These are phyloP conservation scores for Pantala flavescens DNA, from an alignment of 1,140 invertebrate genomes.

Conservation along the genomic window DNA sequence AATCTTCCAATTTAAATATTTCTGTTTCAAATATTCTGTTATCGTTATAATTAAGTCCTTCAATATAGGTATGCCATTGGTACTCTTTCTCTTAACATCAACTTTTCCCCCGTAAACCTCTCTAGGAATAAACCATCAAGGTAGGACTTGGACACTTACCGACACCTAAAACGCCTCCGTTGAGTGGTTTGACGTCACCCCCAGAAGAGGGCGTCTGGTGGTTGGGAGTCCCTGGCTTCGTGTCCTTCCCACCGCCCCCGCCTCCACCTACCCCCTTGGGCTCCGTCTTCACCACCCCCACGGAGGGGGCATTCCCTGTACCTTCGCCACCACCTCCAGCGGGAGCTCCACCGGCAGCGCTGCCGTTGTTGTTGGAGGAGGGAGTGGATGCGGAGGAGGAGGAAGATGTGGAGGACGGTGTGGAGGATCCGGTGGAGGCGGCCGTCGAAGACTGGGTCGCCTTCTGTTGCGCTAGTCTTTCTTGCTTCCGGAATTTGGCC, in stretches of 20 bases:
- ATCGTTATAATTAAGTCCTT: too few species aligned
- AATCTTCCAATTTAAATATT: too few species aligned
- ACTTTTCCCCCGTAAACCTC: too few species aligned
- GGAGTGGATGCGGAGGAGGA: conserved; percentile 16
- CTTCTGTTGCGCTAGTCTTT: conserved; percentile 70
- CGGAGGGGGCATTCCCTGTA: not conserved
- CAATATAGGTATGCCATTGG: too few species aligned
- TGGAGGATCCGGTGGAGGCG: conserved; percentile 7
- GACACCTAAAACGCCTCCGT: conserved; percentile 26
- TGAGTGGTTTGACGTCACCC: conserved; percentile 35
- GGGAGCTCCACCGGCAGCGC: not conserved
- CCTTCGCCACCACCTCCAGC: conserved; percentile 13
- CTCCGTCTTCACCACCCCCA: not conserved
- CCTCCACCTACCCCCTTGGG: conserved; percentile 13
- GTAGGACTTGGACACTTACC: conserved; percentile 13
- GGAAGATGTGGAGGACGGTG: conserved; percentile 27
- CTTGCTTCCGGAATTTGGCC: conserved; percentile 88
- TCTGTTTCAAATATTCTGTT: too few species aligned
- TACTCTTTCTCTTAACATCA: too few species aligned
- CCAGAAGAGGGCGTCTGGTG: conserved; percentile 25
- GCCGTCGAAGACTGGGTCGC: conserved; percentile 31
- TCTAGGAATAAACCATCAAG: too few species aligned
- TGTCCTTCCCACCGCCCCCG: conserved; percentile 29
- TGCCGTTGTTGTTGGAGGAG: not conserved
- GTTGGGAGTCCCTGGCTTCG: conserved; percentile 36